Evolutionary conservation across 2,113 vertebrate species (phyloP), one percentile per base, ranked within the genome.

Genomic region (Sula dactylatra): DNA sequence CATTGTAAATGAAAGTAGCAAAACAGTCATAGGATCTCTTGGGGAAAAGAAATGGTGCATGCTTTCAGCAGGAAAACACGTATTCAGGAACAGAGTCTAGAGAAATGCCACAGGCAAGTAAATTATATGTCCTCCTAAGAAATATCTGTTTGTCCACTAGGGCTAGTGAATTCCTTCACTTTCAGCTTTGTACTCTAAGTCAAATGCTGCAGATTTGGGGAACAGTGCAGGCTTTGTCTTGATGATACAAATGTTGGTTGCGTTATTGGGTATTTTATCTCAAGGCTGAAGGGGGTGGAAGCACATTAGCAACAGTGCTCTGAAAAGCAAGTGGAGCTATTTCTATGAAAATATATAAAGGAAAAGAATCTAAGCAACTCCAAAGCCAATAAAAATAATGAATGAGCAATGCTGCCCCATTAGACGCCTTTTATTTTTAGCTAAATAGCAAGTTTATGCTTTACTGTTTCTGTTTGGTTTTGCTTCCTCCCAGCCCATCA

Each of bases 391-490:
- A 96, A 96, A 92, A 95, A 59, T 92, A 96, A 96, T 45, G 38
- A 86, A 90, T 22, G 31, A 80, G 38, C 26, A 56, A 36, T 56
- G 34, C 42, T 86, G 8, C 11, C 40, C 71, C 47, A 50, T 84
- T 83, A 88, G 61, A 88, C 55, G 14, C 14, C 8, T 36, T 86
- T 61, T 73, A 55, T 94, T 85, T 13, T 61, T 86, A 74, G 38
- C 80, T 92, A 78, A 92, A 86, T 86, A 64, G 34, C 21, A 73
- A 54, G 24, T 83, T 78, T 88, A 59, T 80, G 36, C 18, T 82
- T 93, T 92, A 86, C n/a, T 90, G 13, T 78, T 93, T 93, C 82
- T 90, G 45, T 55, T 81, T 80, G 27, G 7, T 87, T 95, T 95
- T 93, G 9, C 50, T 87, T 94, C 42, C 38, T 88, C 34, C 5